A percentile compares a stretch with the other conserved stretches of the same genome.
Evolutionary conservation across 2,888 invertebrate species (phyloP).

Genomic region (Gari tellinella): DNA sequence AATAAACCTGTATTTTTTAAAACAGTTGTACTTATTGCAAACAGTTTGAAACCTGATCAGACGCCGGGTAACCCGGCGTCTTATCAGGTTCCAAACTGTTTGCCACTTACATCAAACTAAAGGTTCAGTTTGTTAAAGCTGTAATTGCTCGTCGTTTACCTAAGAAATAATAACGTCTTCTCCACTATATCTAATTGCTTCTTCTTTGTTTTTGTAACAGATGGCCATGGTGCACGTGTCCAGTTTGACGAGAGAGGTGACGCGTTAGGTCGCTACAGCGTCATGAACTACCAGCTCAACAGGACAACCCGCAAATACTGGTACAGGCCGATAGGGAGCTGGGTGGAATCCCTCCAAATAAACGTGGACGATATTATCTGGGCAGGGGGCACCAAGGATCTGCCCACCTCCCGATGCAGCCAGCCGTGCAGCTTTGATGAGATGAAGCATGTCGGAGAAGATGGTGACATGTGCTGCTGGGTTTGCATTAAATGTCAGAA

Average conservation of each 20-base stretch:
- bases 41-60: too few relatives aligned
- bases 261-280: slow-evolving; percentile 85
- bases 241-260: slow-evolving; percentile 86
- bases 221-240: slow-evolving; percentile 88
- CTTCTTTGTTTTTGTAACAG: slow-evolving; percentile 83
- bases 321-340: slow-evolving; percentile 84
- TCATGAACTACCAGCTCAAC: slow-evolving; percentile 85
- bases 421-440: slow-evolving; percentile 84
- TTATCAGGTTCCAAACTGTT: too few relatives aligned
- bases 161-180: too few relatives aligned
- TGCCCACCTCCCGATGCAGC: slow-evolving; percentile 84
- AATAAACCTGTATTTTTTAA: too few relatives aligned
- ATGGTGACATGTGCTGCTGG: slow-evolving; percentile 85
- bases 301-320: slow-evolving; percentile 75
- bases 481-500: slow-evolving; percentile 81
- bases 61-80: too few relatives aligned
- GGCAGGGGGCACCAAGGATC: slow-evolving; percentile 81
- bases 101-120: too few relatives aligned
- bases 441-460: slow-evolving; percentile 83
- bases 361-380: slow-evolving; percentile 82
- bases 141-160: too few relatives aligned
- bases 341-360: slow-evolving; percentile 86
- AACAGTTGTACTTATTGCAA: too few relatives aligned
- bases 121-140: too few relatives aligned
- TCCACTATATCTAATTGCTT: too few relatives aligned